phyloP scores from a whole-genome alignment of 2,797 vertebrate genomes.

The Manis crassicaudata region DNA sequence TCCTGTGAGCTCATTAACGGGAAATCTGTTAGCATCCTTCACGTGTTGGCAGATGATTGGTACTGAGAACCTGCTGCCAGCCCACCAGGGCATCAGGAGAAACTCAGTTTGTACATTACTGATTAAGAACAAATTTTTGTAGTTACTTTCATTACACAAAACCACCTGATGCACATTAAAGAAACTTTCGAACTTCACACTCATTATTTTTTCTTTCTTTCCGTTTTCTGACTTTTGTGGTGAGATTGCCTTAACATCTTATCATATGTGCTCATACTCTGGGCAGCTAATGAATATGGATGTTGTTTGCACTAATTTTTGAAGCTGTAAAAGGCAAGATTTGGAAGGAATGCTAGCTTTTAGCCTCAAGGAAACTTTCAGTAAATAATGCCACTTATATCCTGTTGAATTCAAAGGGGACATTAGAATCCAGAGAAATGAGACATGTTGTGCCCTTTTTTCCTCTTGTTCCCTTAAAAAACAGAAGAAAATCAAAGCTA shows the following conservation, averaged over 20 bases:
- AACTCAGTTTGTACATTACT: conserved; percentile 71
- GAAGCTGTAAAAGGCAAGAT: conserved; percentile 65
- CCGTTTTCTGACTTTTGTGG: conserved; percentile 74
- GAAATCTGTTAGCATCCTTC: conserved; percentile 80
- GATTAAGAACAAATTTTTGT: conserved; percentile 80
- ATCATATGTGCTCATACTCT: conserved; percentile 60
- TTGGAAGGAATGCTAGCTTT: conserved; percentile 67
- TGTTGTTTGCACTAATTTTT: conserved; percentile 74
- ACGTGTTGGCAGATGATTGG: conserved; percentile 71
- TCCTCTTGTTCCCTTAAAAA: background rate
- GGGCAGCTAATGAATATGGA: conserved; percentile 78
- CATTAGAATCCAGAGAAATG: background rate
- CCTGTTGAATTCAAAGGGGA: conserved; percentile 23
- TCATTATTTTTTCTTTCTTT: conserved; percentile 79
- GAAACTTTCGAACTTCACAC: conserved; percentile 78
- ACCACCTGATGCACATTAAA: conserved; percentile 82
- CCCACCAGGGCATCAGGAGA: conserved; percentile 80
- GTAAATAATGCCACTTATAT: conserved; percentile 40
- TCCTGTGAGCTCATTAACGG: conserved; percentile 82
- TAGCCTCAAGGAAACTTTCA: conserved; percentile 69
- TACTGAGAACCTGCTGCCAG: conserved; percentile 72
- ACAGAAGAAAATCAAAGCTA: background rate
- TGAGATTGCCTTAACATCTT: conserved; percentile 59
- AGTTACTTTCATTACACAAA: conserved; percentile 79
- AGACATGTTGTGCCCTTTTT: background rate